Evolutionary conservation across 2,888 invertebrate species (phyloP).

Genomic region (Panopea generosa): DNA sequence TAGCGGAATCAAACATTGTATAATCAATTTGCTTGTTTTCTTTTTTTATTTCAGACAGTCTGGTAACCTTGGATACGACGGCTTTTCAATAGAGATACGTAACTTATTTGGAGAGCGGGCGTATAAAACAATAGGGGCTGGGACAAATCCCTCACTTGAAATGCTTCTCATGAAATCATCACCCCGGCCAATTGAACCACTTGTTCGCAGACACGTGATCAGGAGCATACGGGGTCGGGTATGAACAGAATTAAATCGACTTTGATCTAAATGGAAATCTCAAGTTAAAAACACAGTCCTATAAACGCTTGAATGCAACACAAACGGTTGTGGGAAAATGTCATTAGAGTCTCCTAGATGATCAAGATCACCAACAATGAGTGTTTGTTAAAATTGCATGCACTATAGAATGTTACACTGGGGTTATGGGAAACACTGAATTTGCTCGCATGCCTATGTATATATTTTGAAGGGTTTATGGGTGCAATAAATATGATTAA

Average conservation of each 20-base stretch:
- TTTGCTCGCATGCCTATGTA: too few relatives aligned
- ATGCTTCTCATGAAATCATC: conserved; percentile 34
- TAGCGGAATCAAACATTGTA: too few relatives aligned
- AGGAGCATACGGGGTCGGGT: conserved; percentile 25
- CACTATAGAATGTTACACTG: too few relatives aligned
- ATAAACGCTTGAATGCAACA: too few relatives aligned
- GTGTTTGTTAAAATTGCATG: too few relatives aligned
- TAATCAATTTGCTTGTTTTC: too few relatives aligned
- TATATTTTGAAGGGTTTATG: too few relatives aligned
- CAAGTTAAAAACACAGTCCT: neutral
- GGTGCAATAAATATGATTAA: too few relatives aligned
- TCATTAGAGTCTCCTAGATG: too few relatives aligned
- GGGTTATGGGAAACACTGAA: too few relatives aligned
- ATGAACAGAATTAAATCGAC: conserved; percentile 11
- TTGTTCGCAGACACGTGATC: conserved; percentile 33
- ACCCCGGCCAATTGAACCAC: conserved; percentile 26
- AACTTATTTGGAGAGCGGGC: conserved; percentile 43
- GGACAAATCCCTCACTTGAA: conserved; percentile 46
- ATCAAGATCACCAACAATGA: too few relatives aligned
- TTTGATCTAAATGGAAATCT: neutral
- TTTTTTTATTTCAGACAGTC: conserved; percentile 20
- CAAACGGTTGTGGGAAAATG: too few relatives aligned
- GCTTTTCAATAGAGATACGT: conserved; percentile 44
- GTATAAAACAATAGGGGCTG: conserved; percentile 46
- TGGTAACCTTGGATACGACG: conserved; percentile 43